Base-by-base conservation (phyloP, 2,888 invertebrate genomes). In the Melangyna quadrimaculata region DNA sequence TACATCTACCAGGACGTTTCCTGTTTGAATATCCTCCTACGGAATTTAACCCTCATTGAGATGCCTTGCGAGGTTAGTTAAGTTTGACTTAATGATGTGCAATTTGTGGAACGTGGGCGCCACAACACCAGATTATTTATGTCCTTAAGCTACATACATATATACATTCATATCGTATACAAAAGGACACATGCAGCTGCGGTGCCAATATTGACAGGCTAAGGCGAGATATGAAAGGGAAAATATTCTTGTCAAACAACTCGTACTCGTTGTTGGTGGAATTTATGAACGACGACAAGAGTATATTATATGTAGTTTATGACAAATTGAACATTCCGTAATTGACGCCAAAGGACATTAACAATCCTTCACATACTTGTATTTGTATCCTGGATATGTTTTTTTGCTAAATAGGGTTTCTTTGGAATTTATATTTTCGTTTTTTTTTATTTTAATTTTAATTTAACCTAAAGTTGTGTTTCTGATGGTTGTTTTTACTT, bases 1-100 rank as follows among this genome's bases (percentile, higher is more conserved):
- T 96, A 95, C 90, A 95, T 95, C 0, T 95, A 94, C 88, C 95
- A 96, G 89, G 91, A 96, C 71, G 94, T 96, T 0, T 93, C 94
- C 3, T 96, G 96, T 89, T 92, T 96, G 17, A 95, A 94, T 88
- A 89, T 96, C 35, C 90, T 96, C 5, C 89, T 96, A 63, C 93
- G 96, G 89, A 95, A 94, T 5, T 93, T 95, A 14, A 94, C 95
- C 1, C 93, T 91, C 80, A 93, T 95, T 22, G 91, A 91, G 87
- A 92, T 95, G 84, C 93, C 94, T 53, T 92, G 89, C 74, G 91
- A 91, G 90, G 92, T 92, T 87, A 89, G 89, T 87, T 79, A 65
- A 72, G 51, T 70, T 80, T 74, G 67, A 27, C 57, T 32, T 80
- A 74, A 73, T 80, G 71, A 77, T 75, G 72, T 69, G 67, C 53